Base-by-base conservation (phyloP, 1,140 invertebrate species). In the Medauroidea extradentata region DNA sequence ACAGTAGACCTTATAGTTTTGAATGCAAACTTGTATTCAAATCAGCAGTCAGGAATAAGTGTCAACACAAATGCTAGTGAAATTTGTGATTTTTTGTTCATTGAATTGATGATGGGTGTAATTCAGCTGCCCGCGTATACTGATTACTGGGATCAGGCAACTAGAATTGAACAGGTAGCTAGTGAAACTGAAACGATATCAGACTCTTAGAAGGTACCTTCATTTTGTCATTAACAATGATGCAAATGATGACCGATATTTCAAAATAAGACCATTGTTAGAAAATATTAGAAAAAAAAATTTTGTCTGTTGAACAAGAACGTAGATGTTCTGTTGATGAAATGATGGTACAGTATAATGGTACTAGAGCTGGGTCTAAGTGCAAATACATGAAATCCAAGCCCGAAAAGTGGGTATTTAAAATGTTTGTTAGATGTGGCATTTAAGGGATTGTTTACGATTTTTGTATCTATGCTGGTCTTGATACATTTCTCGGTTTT, bases 391-490 rank as follows among this genome's bases (percentile, higher is more conserved):
- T 69, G 48, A 68, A 64, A 29, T 63, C 69, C 27, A 75, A 76
- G 53, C 73, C 77, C n/a, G 65, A 72, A 55, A 79, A 77, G 60
- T 73, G 72, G 67, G 75, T 72, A 18, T 73, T 74, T 8, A 78
- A 76, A 65, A 64, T 77, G 57, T 77, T 69, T 62, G 65, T 70
- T 21, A 51, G 71, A 59, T 70, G 67, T 61, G 66, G 63, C 59
- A 41, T 65, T 53, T 65, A 64, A 59, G 72, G 73, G 53, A 71
- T 71, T 59, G 64, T 68, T 57, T 71, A 75, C 62, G 71, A 69
- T 64, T 74, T 75, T 73, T 72, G 74, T 59, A 69, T 76, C 58
- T 76, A 75, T 63, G 67, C 67, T 48, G 70, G 72, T 34, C 29
- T 34, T 34, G 29, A 34, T 11, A 34, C 29, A 34, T 34, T 34